Conservation (phyloP, 2,888 invertebrate genomes). For the Hypolimnas misippus region DNA sequence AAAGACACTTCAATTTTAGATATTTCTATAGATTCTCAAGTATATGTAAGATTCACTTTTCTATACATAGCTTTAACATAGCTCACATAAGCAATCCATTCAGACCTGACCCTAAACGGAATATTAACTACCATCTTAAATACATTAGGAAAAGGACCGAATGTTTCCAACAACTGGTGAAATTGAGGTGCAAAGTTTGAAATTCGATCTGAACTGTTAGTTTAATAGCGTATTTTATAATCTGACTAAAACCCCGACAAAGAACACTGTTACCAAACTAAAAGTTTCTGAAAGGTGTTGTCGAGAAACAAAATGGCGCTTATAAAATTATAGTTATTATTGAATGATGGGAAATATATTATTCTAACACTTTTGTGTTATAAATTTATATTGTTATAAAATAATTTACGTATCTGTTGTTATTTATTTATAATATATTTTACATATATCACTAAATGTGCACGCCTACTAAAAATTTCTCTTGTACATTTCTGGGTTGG, state of each 20-base stretch:
- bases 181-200: slow-evolving; percentile 40
- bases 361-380: too few relatives aligned
- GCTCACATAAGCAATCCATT: background rate
- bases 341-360: too few relatives aligned
- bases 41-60: too few relatives aligned
- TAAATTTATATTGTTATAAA: too few relatives aligned
- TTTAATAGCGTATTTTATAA: slow-evolving; percentile 29
- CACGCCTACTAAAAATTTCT: too few relatives aligned
- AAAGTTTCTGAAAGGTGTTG: slow-evolving; percentile 12
- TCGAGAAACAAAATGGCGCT: background rate
- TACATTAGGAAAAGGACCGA: slow-evolving; percentile 38
- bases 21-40: too few relatives aligned
- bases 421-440: too few relatives aligned
- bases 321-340: background rate
- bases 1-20: too few relatives aligned
- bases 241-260: slow-evolving; percentile 22
- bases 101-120: slow-evolving; percentile 5
- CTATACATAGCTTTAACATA: background rate
- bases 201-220: slow-evolving; percentile 25
- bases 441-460: too few relatives aligned
- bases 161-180: slow-evolving; percentile 39
- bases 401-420: too few relatives aligned
- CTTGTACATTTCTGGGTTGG: too few relatives aligned
- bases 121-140: slow-evolving; percentile 36
- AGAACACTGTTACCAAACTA: slow-evolving; percentile 25